phyloP scores from a whole-genome alignment of 2,113 vertebrate genomes.

The Corydoras maculifer region DNA sequence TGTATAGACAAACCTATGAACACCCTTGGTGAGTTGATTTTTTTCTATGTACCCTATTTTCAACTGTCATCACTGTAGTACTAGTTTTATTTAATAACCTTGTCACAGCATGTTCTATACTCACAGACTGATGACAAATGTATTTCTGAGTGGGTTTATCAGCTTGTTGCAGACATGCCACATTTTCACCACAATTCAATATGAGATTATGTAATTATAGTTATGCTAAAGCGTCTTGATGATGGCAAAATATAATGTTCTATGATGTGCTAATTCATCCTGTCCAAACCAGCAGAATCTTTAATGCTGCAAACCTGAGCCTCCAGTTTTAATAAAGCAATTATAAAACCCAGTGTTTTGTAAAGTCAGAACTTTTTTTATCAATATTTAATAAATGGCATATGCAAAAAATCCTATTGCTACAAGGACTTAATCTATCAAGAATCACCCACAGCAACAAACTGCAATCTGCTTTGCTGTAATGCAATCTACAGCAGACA shows the following conservation, averaged over 20 bases:
- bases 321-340: not conserved
- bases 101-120: constrained; percentile 4
- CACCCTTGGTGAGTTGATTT: not conserved
- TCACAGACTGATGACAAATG: constrained; percentile 20
- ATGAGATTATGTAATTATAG: constrained; percentile 27
- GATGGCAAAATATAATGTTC: constrained; percentile 14
- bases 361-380: not conserved
- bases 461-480: not conserved
- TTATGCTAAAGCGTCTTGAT: constrained; percentile 2
- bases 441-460: constrained; percentile 2
- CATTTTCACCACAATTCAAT: constrained; percentile 10
- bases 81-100: not conserved
- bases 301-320: not conserved
- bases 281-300: constrained; percentile 13
- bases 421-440: constrained; percentile 2
- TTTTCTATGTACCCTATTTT: not conserved
- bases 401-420: not conserved
- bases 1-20: too few species aligned
- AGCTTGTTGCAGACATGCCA: constrained; percentile 18
- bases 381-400: constrained; percentile 18
- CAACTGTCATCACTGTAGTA: not conserved
- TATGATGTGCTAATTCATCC: constrained; percentile 25
- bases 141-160: constrained; percentile 27
- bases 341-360: constrained; percentile 1
- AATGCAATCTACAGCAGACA: constrained; percentile 1